phyloP scores from a whole-genome alignment of 2,888 invertebrate genomes.

The Arrhopalites spinosus region DNA sequence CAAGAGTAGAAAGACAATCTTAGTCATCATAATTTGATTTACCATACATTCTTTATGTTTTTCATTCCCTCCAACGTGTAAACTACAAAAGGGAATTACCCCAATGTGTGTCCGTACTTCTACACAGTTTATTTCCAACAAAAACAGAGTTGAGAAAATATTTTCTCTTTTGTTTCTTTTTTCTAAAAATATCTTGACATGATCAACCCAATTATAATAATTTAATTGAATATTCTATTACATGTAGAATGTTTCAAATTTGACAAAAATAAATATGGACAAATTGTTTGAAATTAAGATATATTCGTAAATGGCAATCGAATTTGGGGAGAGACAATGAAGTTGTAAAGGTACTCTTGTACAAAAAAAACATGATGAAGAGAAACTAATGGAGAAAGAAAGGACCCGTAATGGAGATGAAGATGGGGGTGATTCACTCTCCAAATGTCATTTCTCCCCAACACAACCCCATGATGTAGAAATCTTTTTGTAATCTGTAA shows the following conservation, averaged over 20 bases:
- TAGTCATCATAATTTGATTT: slow-evolving; percentile 4
- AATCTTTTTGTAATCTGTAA: not conserved
- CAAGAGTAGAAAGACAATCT: not conserved
- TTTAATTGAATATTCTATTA: too few species aligned
- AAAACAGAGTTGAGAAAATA: not conserved
- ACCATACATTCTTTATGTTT: not conserved
- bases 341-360: not conserved
- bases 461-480: not conserved
- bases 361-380: too few species aligned
- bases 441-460: slow-evolving; percentile 22
- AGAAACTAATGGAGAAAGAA: not conserved
- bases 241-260: too few species aligned
- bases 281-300: too few species aligned
- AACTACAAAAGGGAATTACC: not conserved
- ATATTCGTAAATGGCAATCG: too few species aligned
- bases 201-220: too few species aligned
- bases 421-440: slow-evolving; percentile 21
- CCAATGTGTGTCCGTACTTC: not conserved
- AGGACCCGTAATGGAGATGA: not conserved
- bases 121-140: not conserved
- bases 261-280: too few species aligned
- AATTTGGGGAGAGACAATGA: not conserved
- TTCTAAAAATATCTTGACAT: too few species aligned
- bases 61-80: not conserved
- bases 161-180: too few species aligned